Evolutionary conservation across 2,797 vertebrate genomes (phyloP), one percentile per base, ranked within the genome.

Genomic region (Enteromius anoplus): DNA sequence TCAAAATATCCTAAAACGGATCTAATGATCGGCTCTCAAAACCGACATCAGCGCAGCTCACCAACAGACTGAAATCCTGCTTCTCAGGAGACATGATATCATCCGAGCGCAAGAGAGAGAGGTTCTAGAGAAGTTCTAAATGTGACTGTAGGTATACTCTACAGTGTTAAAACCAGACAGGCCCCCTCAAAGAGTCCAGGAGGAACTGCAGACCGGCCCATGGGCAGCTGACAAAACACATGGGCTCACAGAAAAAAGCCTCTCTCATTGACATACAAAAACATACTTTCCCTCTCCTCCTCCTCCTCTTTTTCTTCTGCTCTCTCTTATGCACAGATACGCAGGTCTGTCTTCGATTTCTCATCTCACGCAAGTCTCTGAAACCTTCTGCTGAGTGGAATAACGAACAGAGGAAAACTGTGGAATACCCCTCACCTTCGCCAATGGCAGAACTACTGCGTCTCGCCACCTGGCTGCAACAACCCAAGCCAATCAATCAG

Each of bases 171-270:
- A 79, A 72, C 68, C 70, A 86, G 79, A 84, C 68, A 49, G 80
- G 40, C 77, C 72, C 84, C 81, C 81, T 85, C 71, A 85, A 84
- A 86, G 80, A 82, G 83, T 82, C 79, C 60, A 75, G 80, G 80
- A 87, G 83, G 81, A 87, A 86, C 87, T 83, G 68, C 83, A 85
- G 81, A 87, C 83, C 62, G 34, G 81, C 72, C 84, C 85, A 65
- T 80, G 87, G 88, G 86, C 88, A 89, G 88, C 85, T 89, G 86
- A 86, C 87, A 85, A 89, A 89, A 87, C 86, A 85, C 86, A 84
- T 75, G 21, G 49, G 78, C 80, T 78, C 76, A 84, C 60, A 85
- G 60, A 78, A 45, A 84, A 86, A 88, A 86, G 84, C 60, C 77
- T 62, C 75, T 75, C 58, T 76, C 55, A 78, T 53, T 55, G 55